Evolutionary conservation across 30 jellyfish, hydroid and myxozoan species (phyloP).

Genomic region (Aurelia coerulea): DNA sequence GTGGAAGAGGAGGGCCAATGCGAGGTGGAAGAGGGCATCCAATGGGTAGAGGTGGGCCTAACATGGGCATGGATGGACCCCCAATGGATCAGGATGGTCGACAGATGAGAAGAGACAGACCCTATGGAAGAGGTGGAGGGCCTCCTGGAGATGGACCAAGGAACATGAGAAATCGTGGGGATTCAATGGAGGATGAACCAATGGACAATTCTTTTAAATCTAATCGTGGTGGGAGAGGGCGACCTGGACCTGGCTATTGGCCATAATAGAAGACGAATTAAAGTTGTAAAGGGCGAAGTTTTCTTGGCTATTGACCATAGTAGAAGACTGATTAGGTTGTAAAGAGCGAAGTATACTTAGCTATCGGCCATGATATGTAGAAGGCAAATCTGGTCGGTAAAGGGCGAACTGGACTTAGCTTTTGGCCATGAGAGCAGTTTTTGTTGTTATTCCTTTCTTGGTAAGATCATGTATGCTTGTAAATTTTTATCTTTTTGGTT

Average conservation of each 20-base stretch:
- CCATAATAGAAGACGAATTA: too few species aligned
- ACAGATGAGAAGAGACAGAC: conserved; percentile 43
- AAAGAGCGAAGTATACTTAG: too few species aligned
- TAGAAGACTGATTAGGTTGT: too few species aligned
- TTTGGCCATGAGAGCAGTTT: too few species aligned
- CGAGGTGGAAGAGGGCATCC: conserved; percentile 69
- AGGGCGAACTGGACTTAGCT: too few species aligned
- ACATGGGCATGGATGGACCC: conserved; percentile 72
- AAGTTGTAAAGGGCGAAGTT: too few species aligned
- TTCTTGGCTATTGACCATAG: too few species aligned
- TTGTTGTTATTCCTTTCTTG: too few species aligned
- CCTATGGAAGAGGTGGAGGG: conserved; percentile 20
- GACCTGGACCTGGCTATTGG: conserved; percentile 46
- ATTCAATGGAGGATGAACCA: conserved; percentile 43
- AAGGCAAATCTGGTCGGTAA: too few species aligned
- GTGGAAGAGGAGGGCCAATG: conserved; percentile 85
- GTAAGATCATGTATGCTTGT: too few species aligned
- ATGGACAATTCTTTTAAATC: conserved; percentile 42
- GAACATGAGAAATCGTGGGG: conserved; percentile 55
- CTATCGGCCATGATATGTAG: too few species aligned
- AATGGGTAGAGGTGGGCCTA: conserved; percentile 76
- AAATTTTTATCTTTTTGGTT: too few species aligned
- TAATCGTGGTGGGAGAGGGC: conserved; percentile 48
- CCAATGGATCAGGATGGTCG: conserved; percentile 74
- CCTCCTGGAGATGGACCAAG: conserved; percentile 36